Evolutionary conservation across 2,113 vertebrate genomes (phyloP).

Genomic region (Melospiza melodia): DNA sequence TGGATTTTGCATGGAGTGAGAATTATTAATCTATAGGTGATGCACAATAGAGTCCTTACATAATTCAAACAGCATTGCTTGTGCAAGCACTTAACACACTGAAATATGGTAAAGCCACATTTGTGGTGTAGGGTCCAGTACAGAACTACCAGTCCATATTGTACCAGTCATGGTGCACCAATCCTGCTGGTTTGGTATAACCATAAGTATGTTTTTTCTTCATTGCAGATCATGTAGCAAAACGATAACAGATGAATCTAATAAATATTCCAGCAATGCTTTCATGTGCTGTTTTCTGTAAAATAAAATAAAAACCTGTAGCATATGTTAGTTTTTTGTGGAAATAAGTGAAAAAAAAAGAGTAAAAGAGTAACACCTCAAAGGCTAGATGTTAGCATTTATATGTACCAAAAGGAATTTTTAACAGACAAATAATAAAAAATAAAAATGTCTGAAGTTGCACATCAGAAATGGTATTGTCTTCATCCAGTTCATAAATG

Average conservation of each 20-base stretch:
- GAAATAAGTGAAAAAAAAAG: background rate
- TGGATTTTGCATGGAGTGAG: background rate
- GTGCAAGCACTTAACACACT: background rate
- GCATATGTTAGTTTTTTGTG: background rate
- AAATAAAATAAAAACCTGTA: constrained; percentile 13
- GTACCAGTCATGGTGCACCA: background rate
- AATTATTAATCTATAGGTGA: background rate
- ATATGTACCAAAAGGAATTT: background rate
- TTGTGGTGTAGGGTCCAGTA: background rate
- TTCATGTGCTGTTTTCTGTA: constrained; percentile 27
- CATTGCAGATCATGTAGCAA: background rate
- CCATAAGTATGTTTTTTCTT: background rate
- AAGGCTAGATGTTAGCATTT: constrained; percentile 16
- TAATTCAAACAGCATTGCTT: background rate
- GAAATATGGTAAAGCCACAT: background rate
- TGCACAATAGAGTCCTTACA: background rate
- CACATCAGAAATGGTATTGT: constrained; percentile 13
- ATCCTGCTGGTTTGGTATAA: background rate
- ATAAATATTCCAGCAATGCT: background rate
- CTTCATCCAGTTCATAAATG: constrained; percentile 20
- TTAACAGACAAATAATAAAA: background rate
- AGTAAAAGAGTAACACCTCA: background rate
- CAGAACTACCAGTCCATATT: background rate
- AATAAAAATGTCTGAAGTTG: background rate
- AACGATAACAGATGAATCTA: background rate